Evolutionary conservation across 2,888 invertebrate genomes (phyloP).

Genomic region (Atrina japonica): DNA sequence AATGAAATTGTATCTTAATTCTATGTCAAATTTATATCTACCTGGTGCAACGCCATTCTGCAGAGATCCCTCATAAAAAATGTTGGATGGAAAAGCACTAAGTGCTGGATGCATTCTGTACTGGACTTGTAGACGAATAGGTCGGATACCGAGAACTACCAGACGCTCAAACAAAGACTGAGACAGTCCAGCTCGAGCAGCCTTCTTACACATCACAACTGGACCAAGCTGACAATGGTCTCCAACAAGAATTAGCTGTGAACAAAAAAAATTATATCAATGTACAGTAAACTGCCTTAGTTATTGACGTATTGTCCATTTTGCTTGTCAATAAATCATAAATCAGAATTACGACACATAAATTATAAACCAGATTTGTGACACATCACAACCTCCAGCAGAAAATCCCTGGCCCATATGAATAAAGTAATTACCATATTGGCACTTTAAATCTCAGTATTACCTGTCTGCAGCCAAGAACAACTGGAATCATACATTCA

Average conservation of each 20-base stretch:
- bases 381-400: no score
- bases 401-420: no score
- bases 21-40: no score
- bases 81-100: constrained; percentile 98
- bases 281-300: no score
- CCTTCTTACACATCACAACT: constrained; percentile 99
- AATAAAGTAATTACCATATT: no score
- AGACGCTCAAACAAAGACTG: constrained; percentile 98
- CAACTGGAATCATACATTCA: constrained; percentile 99
- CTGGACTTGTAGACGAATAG: constrained; percentile 95
- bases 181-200: constrained; percentile 96
- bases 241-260: constrained; percentile 93
- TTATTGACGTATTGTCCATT: background rate
- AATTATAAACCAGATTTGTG: no score
- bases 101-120: constrained; percentile 99
- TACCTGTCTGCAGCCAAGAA: constrained; percentile 95
- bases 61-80: constrained; percentile 99
- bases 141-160: constrained; percentile 97
- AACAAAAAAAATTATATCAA: constrained; percentile 1
- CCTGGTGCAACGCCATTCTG: constrained; percentile 98
- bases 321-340: background rate
- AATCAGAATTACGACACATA: no score
- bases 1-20: no score
- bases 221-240: constrained; percentile 99
- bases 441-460: no score